These are phyloP conservation scores for Drosophila anomalata DNA, from an alignment of 2,888 invertebrate species.

Conservation along the genomic window DNA sequence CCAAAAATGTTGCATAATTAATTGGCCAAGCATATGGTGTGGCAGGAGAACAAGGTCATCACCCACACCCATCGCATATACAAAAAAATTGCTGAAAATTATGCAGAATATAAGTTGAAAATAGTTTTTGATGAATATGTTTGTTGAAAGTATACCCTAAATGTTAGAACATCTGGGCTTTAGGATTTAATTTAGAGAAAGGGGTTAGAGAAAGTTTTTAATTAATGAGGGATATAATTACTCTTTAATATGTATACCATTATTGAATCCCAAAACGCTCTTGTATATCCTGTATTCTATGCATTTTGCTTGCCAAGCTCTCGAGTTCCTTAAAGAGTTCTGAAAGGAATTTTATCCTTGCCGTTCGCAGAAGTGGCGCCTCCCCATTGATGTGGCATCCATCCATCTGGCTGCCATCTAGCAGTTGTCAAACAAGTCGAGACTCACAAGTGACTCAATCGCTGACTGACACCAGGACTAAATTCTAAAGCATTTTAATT, in stretches of 20 bases:
- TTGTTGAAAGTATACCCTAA: constrained; percentile 1
- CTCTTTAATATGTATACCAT: neutral
- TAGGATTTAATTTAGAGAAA: neutral
- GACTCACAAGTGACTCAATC: constrained; percentile 45
- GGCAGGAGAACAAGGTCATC: constrained; percentile 29
- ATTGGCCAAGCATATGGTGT: constrained; percentile 35
- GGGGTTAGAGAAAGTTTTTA: neutral
- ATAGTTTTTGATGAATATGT: constrained; percentile 7
- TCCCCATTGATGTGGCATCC: constrained; percentile 17
- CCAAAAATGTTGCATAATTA: constrained; percentile 50
- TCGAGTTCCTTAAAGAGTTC: constrained; percentile 6
- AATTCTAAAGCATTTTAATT: constrained; percentile 61
- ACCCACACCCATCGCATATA: constrained; percentile 13
- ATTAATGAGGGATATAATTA: neutral
- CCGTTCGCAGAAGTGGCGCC: constrained; percentile 13
- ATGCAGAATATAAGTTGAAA: constrained; percentile 30
- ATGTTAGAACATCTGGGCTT: neutral
- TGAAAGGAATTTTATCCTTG: neutral
- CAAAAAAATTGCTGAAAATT: constrained; percentile 36
- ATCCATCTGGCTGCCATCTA: constrained; percentile 19
- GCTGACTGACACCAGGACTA: constrained; percentile 42
- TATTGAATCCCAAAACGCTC: neutral
- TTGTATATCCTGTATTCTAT: neutral
- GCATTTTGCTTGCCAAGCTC: constrained; percentile 18
- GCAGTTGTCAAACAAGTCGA: constrained; percentile 48